Evolutionary conservation across 64 coral and sea anemone species (phyloP), one percentile per base, ranked within the genome.

Genomic region (Montipora foliosa): DNA sequence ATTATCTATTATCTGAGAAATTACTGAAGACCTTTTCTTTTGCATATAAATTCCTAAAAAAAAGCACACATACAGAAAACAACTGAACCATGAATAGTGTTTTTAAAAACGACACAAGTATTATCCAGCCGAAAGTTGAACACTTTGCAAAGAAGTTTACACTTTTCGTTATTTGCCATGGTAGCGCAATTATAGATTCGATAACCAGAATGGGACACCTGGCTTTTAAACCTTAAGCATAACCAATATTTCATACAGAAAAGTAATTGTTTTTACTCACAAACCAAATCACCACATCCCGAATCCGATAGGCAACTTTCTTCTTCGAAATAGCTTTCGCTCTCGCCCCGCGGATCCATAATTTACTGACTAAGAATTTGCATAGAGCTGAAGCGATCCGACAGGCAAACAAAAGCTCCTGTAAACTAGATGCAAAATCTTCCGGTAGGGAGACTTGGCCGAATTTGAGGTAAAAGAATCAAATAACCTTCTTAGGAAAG

Each of bases 251-350:
- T 14, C 61, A 16, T 14, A 16, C 1, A 64, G 61, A 64, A 16
- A 71, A n/a, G 20, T 21, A 29, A 37, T n/a, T 10, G 9, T 25
- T 59, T 44, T 1, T 82, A 82, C 80, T 82, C 59, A 82, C 80
- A 82, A 64, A 82, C 12, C 4, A 82, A 15, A 44, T 82, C 80
- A 11, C 64, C 55, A 46, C 62, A 82, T 82, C 58, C 80, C 37
- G 80, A 82, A 37, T 82, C 80, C 10, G 80, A 82, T 8, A 82
- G 25, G 58, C 11, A 24, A 44, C 12, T 58, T 66, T 82, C 25
- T 17, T 45, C 55, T 64, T 45, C 55, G 7, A 45, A 44, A 62
- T 24, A 62, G 11, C 58, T 11, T 61, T 82, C 57, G 37, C 50
- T 10, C 7, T 81, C 52, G 50, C 21, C 12, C 10, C 37, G 37